These are phyloP conservation scores for Barnardius zonarius DNA, from an alignment of 2,113 vertebrate species.

Conservation along the genomic window DNA sequence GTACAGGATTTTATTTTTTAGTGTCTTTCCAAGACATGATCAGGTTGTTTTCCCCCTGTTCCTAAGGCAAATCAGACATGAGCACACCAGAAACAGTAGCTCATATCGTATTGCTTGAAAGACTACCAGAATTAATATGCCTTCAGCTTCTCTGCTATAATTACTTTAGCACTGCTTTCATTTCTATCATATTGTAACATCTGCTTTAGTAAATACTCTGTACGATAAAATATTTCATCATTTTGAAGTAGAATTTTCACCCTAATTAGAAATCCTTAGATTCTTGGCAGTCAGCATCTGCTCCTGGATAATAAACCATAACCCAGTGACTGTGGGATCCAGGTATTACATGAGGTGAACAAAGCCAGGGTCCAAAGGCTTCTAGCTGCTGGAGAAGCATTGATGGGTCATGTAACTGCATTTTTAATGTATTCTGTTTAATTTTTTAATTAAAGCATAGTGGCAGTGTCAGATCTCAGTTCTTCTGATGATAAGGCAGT, in stretches of 20 bases:
- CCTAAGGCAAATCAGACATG: background rate
- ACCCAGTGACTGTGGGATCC: background rate
- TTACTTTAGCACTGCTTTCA: background rate
- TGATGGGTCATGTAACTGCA: background rate
- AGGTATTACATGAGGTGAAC: background rate
- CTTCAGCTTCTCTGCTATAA: background rate
- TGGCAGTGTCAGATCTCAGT: background rate
- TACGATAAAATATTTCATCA: background rate
- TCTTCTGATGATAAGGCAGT: background rate
- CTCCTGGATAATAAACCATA: background rate
- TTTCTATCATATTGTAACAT: conserved; percentile 10
- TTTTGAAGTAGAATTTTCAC: conserved; percentile 15
- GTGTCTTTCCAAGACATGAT: background rate
- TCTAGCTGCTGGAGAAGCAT: background rate
- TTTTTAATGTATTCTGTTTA: background rate
- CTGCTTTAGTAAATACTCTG: background rate
- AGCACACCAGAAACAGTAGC: background rate
- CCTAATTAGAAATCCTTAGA: background rate
- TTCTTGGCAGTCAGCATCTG: background rate
- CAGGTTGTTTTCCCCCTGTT: background rate
- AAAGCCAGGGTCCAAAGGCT: background rate
- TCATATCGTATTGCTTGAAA: background rate
- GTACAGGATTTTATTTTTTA: background rate
- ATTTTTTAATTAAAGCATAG: background rate
- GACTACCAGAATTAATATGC: background rate